Base-by-base conservation (phyloP, 2,888 invertebrate species). In the Nebria brevicollis region DNA sequence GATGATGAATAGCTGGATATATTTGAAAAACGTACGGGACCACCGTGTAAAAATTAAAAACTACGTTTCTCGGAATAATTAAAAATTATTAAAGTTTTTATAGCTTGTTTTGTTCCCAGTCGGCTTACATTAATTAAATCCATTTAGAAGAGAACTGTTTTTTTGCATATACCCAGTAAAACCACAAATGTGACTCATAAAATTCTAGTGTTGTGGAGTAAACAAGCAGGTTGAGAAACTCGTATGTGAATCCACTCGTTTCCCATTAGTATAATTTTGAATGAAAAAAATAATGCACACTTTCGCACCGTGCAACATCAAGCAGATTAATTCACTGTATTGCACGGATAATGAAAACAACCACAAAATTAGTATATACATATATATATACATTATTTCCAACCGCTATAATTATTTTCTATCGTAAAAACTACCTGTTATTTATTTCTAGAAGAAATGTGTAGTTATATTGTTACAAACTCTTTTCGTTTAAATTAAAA, bases 81-180 rank as follows among this genome's bases (percentile, higher is more conserved):
- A 80, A 80, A 80, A 80, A 80, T 80, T 80, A 80, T 80, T 80
- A 80, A 80, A 80, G 75, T 80, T 80, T 80, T 80, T 80, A 80
- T 75, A 75, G 75, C 75, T 64, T 66, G 66, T 75, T 68, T 80
- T 80, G 75, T 68, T 80, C 75, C 70, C 80, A 75, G 75, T 79
- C 78, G 79, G 79, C 79, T 74, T 74, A 75, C 80, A 80, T 75
- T 80, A 80, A 80, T 80, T 80, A 80, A 80, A 75, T 80, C 80
- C 80, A 80, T 79, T 79, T 79, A 70, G 79, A 75, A 26, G 41
- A 64, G 34, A 80, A 75, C 75, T 80, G 75, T 80, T 80, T 80
- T 20, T 80, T 80, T 80, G 80, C 80, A 80, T 80, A 75, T 80
- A 70, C 75, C 54, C 80, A 75, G 80, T 72, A 75, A 65, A 79